A percentile compares a stretch with the other conserved stretches of the same genome.
Conservation (phyloP, 2,888 invertebrate species). For the Amiota communis region DNA sequence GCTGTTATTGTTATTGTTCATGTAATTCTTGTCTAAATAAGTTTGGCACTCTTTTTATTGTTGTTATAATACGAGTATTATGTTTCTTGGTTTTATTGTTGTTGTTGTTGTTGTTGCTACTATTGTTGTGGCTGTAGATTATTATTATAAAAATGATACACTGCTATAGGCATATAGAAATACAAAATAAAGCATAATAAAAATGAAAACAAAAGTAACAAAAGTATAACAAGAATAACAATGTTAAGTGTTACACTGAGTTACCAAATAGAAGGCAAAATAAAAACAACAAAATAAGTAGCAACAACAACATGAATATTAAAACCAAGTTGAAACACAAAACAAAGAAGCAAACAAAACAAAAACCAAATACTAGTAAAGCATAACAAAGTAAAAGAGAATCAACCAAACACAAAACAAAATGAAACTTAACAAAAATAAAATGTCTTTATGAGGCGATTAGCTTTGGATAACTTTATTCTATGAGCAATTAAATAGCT, state of each 20-base stretch:
- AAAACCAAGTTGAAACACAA: neutral
- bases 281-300: neutral
- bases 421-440: conserved; percentile 40
- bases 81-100: conserved; percentile 42
- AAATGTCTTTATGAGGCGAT: conserved; percentile 64
- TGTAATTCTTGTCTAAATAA: conserved; percentile 6
- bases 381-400: neutral
- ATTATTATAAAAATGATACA: conserved; percentile 49
- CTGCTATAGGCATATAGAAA: conserved; percentile 24
- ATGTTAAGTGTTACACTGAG: conserved; percentile 15
- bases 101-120: conserved; percentile 26
- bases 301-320: no score
- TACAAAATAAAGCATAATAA: conserved; percentile 17
- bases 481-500: conserved; percentile 57
- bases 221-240: conserved; percentile 46
- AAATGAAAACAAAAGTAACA: conserved; percentile 31
- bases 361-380: neutral
- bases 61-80: conserved; percentile 26
- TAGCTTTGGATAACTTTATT: conserved; percentile 55
- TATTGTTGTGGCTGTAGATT: conserved; percentile 37
- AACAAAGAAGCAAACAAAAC: conserved; percentile 3
- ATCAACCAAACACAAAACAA: conserved; percentile 34
- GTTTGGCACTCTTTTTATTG: conserved; percentile 1
- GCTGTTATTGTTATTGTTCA: neutral
- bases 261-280: neutral